Base-by-base conservation (phyloP, 2,113 vertebrate species). In the Notiomystis cincta region DNA sequence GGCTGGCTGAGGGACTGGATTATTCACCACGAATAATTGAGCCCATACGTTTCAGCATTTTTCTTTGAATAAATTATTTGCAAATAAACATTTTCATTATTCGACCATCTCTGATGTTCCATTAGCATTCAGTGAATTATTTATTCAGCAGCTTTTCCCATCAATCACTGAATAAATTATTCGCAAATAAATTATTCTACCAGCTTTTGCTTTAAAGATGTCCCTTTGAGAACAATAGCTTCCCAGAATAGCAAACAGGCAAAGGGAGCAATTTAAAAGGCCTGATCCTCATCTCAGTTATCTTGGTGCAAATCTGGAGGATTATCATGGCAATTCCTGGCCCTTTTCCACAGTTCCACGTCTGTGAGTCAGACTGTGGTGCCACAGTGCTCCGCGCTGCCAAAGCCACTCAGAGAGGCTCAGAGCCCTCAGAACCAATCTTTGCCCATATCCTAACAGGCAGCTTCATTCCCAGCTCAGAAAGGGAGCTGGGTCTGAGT, bases 61-160 rank as follows among this genome's bases (percentile, higher is more conserved):
- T 96, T 80, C 93, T 86, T 93, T 81, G 95, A 96, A 95, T 96
- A 97, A 95, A 96, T 97, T 88, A 96, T 96, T 96, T 97, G 95
- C 90, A 96, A 96, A 97, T 97, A 97, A 97, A 96, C 93, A 96
- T 96, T 97, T 97, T 95, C 95, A 95, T 96, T 93, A 97, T 96
- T 96, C 75, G 87, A 33, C 93, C 90, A 94, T 86, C 92, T 96
- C 95, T 96, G 95, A 96, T 97, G 96, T 95, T 83, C 93, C 95
- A 95, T 97, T 96, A 97, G 90, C 90, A 97, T 96, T 86, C 93
- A 67, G 95, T 94, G 96, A 97, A 94, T 96, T 96, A 96, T 97
- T 96, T 96, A 97, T 96, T 94, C 96, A 86, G 88, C 95, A 96
- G 96, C 90, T 93, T 92, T 96, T 93, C 86, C 96, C 96, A 96